Evolutionary conservation across 2,113 vertebrate genomes (phyloP), one percentile per base, ranked within the genome.

Genomic region (Petrocephalus zakoni): DNA sequence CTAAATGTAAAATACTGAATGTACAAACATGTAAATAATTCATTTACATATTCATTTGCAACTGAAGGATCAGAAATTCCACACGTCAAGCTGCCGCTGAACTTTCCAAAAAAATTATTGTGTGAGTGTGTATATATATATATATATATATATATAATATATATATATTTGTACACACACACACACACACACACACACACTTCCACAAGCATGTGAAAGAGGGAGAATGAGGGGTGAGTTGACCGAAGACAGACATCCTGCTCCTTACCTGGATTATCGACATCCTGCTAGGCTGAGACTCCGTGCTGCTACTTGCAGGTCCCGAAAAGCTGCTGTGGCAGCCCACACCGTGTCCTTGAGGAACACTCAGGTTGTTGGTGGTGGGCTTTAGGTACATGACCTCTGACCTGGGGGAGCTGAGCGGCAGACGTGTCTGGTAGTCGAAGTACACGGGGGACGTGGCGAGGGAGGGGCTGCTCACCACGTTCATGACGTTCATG

Each of bases 401-500:
- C 97, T 99, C 98, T 10, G 98, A 99, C 92, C 98, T 96, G 93
- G 98, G 98, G 90, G 98, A 99, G 96, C 98, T 99, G 94, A 99
- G 97, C 95, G 98, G 98, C 94, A 99, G 96, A 92, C 98, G 97
- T 91, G 98, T 99, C 96, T 99, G 98, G 96, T 99, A 99, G 96
- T 99, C 98, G 95, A 99, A 99, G 96, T 99, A 99, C 97, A 99
- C 98, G 91, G 98, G 98, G 92, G 98, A 99, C 93, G 98, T 98
- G 95, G 98, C 98, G 94, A 99, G 94, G 91, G 98, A 99, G 92
- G 98, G 98, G 93, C 98, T 99, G 97, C 98, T 99, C 94, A 99
- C 98, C 95, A 99, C 98, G 88, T 99, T 99, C 98, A 99, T 99
- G 94, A 99, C 98, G 95, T 99, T 99, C 97, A 99, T 98, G 94